These are phyloP conservation scores for Eublepharis macularius DNA, from an alignment of 2,113 vertebrate species.

Conservation along the genomic window DNA sequence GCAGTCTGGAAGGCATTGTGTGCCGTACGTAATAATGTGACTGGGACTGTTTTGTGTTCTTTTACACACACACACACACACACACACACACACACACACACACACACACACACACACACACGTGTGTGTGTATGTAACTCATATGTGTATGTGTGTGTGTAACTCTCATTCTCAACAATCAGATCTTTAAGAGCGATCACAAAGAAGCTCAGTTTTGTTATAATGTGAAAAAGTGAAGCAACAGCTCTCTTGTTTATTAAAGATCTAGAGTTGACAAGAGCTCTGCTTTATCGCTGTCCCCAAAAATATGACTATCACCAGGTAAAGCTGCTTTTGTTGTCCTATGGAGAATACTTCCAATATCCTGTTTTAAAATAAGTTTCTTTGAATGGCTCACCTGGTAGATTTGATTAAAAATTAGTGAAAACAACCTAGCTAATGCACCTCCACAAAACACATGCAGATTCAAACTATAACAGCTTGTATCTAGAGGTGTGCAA, in stretches of 20 bases:
- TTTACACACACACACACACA: no score
- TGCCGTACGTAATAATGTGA: constrained; percentile 80
- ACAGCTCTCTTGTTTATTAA: constrained; percentile 71
- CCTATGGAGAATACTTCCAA: constrained; percentile 74
- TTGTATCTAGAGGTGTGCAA: constrained; percentile 31
- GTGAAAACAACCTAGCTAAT: constrained; percentile 62
- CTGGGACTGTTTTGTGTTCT: constrained; percentile 62
- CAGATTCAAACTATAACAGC: constrained; percentile 20
- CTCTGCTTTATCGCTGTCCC: constrained; percentile 67
- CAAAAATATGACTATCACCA: constrained; percentile 72
- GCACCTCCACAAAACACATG: constrained; percentile 25
- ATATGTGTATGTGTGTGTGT: constrained; percentile 25
- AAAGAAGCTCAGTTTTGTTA: constrained; percentile 69
- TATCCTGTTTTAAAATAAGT: constrained; percentile 75
- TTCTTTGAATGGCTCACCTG: constrained; percentile 56
- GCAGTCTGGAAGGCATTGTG: constrained; percentile 78
- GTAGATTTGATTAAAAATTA: constrained; percentile 58
- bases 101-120: no score
- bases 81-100: no score
- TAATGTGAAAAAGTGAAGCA: constrained; percentile 60
- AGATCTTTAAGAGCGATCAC: constrained; percentile 73
- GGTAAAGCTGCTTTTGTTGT: constrained; percentile 67
- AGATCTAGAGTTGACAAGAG: constrained; percentile 78
- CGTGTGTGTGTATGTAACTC: no score
- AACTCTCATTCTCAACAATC: constrained; percentile 83